Base-by-base conservation (phyloP, 1,140 invertebrate genomes). In the Zaprionus vittiger region DNA sequence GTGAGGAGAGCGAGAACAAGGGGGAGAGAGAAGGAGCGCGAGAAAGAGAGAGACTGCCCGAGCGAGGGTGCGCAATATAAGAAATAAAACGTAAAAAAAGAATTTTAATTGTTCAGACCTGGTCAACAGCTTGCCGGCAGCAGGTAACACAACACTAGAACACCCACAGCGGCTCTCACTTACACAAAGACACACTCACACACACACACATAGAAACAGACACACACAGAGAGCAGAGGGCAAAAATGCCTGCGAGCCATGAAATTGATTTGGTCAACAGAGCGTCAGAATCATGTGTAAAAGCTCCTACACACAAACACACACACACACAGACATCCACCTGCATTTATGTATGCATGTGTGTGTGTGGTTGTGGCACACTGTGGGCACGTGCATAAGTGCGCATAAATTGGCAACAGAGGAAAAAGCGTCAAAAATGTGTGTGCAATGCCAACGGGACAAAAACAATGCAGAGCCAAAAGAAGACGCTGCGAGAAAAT, bases 211-310 rank as follows among this genome's bases (percentile, higher is more conserved):
- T 49, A 44, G 26, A n/a, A n/a, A 80, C 67, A 81, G 57, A n/a
- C 37, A 66, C 24, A 79, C 55, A 54, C 15, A 56, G 24, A 26
- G 14, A 20, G 55, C 5, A 71, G 54, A 73, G 38, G 17, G 47
- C 41, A 67, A 73, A 73, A 56, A 62, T 63, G 59, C n/a, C 59
- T 72, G 71, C 71, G 62, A 81, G 81, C 84, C 81, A 77, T 87
- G 81, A 89, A 87, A 87, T 84, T 87, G 84, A 87, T 87, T 87
- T 83, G 61, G 56, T 71, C 81, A 87, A 89, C 84, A 84, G 71
- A 59, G 77, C 64, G 80, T 70, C 67, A 63, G 78, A 68, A 81
- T 73, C 73, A 78, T 87, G 62, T 73, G 62, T 72, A 56, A 75
- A 31, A 52, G 47, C 61, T 62, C 15, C 38, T 80, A 73, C 70